phyloP scores from a whole-genome alignment of 2,888 invertebrate genomes.

The Portevinia maculata region DNA sequence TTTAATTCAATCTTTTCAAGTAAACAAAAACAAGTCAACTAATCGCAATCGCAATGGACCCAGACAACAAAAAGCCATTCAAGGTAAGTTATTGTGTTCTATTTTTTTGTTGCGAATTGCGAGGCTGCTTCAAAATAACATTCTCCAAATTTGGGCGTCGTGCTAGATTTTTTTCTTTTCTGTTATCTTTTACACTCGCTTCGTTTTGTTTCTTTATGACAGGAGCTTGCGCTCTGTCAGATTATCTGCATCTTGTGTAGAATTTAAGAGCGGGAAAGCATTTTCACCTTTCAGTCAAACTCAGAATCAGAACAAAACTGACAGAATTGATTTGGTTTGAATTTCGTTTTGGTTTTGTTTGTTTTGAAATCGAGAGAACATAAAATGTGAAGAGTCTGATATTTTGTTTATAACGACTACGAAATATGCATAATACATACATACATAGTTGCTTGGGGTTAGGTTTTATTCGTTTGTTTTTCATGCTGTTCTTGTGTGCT shows the following conservation, averaged over 20 bases:
- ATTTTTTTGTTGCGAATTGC: not conserved
- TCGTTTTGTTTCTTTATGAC: slow-evolving; percentile 19
- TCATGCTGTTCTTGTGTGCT: not conserved
- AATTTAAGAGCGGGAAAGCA: slow-evolving; percentile 61
- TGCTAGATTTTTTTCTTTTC: slow-evolving; percentile 38
- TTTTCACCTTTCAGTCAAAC: slow-evolving; percentile 6
- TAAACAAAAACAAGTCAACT: slow-evolving; percentile 28
- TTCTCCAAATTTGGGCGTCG: slow-evolving; percentile 58
- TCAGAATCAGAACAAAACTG: not conserved
- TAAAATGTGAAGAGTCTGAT: not conserved
- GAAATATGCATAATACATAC: not conserved
- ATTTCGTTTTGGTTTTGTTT: slow-evolving; percentile 20
- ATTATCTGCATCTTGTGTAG: slow-evolving; percentile 13
- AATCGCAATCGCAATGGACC: slow-evolving; percentile 75
- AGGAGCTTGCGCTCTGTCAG: slow-evolving; percentile 10
- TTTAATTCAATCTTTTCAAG: slow-evolving; percentile 7
- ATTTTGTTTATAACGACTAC: slow-evolving; percentile 4
- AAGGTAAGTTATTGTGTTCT: slow-evolving; percentile 74
- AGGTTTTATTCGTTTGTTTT: not conserved
- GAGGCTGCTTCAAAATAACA: not conserved
- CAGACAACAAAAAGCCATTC: slow-evolving; percentile 77
- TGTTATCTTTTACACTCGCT: slow-evolving; percentile 29
- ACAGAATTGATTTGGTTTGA: not conserved
- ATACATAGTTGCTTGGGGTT: not conserved
- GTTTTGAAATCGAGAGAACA: slow-evolving; percentile 22